Evolutionary conservation across 2,113 vertebrate genomes (phyloP).

Genomic region (Connochaetes taurinus): DNA sequence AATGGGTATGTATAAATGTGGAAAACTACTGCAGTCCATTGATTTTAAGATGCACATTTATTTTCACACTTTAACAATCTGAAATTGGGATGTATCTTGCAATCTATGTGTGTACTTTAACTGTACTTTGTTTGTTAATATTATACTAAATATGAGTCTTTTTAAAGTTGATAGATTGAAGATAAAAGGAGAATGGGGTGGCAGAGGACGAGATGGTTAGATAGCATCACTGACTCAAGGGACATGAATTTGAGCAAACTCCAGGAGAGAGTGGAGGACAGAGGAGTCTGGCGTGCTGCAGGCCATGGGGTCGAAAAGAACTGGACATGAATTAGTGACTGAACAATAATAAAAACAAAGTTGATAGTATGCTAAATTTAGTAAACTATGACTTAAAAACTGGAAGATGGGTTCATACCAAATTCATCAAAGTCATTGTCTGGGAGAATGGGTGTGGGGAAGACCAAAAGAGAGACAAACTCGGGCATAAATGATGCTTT

Average conservation of each 20-base stretch:
- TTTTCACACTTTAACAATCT: neutral
- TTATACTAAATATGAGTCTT: neutral
- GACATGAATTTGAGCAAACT: neutral
- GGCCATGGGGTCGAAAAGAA: neutral
- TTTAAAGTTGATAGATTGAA: neutral
- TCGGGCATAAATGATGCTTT: neutral
- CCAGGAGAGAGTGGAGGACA: neutral
- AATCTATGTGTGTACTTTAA: neutral
- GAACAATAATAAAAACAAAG: neutral
- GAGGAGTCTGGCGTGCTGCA: neutral
- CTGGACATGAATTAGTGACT: neutral
- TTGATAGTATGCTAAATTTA: neutral
- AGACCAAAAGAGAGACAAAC: neutral
- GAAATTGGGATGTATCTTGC: neutral
- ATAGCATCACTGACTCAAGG: neutral
- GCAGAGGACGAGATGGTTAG: neutral
- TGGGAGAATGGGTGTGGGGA: neutral
- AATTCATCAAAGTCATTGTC: neutral
- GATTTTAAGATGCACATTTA: neutral
- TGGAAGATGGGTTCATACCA: neutral
- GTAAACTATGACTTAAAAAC: neutral
- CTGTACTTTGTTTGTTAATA: neutral
- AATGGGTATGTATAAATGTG: neutral
- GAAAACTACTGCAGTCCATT: neutral
- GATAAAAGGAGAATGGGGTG: neutral